Evolutionary conservation across 2,113 vertebrate genomes (phyloP).

Genomic region (Polypterus bichir): DNA sequence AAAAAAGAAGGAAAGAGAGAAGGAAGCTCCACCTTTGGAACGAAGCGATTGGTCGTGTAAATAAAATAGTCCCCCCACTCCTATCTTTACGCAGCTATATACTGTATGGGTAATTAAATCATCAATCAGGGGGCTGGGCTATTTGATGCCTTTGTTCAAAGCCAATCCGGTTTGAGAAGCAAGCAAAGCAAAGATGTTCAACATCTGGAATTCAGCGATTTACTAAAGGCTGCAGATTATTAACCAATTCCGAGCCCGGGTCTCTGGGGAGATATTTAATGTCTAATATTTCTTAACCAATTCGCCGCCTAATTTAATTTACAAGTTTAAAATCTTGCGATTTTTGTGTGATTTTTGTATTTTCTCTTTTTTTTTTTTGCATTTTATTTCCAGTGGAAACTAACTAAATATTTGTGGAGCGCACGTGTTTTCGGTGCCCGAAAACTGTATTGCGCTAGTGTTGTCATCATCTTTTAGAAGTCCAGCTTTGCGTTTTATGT

Average conservation of each 20-base stretch:
- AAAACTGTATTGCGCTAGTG: no score
- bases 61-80: slow-evolving; percentile 50
- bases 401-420: no score
- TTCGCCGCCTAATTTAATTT: slow-evolving; percentile 31
- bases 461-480: no score
- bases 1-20: slow-evolving; percentile 21
- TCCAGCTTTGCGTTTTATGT: no score
- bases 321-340: background rate
- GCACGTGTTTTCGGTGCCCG: no score
- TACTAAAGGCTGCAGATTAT: slow-evolving; percentile 71
- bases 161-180: slow-evolving; percentile 64
- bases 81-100: slow-evolving; percentile 59
- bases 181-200: slow-evolving; percentile 70
- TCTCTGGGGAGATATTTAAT: slow-evolving; percentile 56
- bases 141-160: slow-evolving; percentile 73
- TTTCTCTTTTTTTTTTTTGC: no score
- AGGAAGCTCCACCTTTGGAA: slow-evolving; percentile 73
- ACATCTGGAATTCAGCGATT: slow-evolving; percentile 75
- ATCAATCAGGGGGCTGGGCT: slow-evolving; percentile 88
- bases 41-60: slow-evolving; percentile 86
- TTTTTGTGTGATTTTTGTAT: background rate
- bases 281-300: slow-evolving; percentile 57
- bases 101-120: slow-evolving; percentile 98
- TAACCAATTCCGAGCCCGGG: slow-evolving; percentile 66
- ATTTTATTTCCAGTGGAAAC: no score